phyloP scores from a whole-genome alignment of 2,888 invertebrate species.

The Diogma glabrata region DNA sequence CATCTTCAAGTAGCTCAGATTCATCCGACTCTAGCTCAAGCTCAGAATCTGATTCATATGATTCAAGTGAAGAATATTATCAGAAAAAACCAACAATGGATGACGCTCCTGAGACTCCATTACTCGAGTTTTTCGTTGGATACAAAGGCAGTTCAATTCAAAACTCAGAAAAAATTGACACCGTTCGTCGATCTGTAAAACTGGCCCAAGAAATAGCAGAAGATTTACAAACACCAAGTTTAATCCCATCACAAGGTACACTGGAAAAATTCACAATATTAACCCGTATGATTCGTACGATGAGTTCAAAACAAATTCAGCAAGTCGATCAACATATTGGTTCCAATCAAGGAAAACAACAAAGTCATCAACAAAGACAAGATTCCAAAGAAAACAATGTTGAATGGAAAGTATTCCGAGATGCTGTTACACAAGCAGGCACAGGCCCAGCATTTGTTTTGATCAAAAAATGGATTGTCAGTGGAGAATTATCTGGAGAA shows the following conservation, averaged over 20 bases:
- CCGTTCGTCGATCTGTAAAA: slow-evolving; percentile 27
- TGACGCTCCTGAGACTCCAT: slow-evolving; percentile 36
- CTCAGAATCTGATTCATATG: slow-evolving; percentile 14
- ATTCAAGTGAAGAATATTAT: slow-evolving; percentile 18
- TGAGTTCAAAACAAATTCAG: slow-evolving; percentile 48
- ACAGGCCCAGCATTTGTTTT: slow-evolving; percentile 54
- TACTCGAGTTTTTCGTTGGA: slow-evolving; percentile 39
- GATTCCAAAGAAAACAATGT: slow-evolving; percentile 33
- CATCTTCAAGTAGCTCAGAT: too few species aligned
- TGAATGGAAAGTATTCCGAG: slow-evolving; percentile 52
- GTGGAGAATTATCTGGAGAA: slow-evolving; percentile 39
- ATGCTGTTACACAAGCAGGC: slow-evolving; percentile 52
- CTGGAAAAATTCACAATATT: slow-evolving; percentile 53
- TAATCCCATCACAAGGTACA: slow-evolving; percentile 44
- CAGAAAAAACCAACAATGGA: slow-evolving; percentile 30
- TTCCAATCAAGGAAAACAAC: slow-evolving; percentile 24
- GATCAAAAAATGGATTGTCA: slow-evolving; percentile 48
- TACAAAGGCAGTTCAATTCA: slow-evolving; percentile 38
- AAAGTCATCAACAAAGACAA: slow-evolving; percentile 28
- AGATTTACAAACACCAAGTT: slow-evolving; percentile 45
- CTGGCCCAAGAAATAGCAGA: slow-evolving; percentile 45
- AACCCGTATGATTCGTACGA: slow-evolving; percentile 43
- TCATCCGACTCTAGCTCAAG: slow-evolving; percentile 9
- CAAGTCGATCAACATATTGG: slow-evolving; percentile 43
- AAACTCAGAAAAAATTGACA: slow-evolving; percentile 23